Evolutionary conservation across 2,888 invertebrate species (phyloP), one percentile per base, ranked within the genome.

Genomic region (Agonum fuliginosum): DNA sequence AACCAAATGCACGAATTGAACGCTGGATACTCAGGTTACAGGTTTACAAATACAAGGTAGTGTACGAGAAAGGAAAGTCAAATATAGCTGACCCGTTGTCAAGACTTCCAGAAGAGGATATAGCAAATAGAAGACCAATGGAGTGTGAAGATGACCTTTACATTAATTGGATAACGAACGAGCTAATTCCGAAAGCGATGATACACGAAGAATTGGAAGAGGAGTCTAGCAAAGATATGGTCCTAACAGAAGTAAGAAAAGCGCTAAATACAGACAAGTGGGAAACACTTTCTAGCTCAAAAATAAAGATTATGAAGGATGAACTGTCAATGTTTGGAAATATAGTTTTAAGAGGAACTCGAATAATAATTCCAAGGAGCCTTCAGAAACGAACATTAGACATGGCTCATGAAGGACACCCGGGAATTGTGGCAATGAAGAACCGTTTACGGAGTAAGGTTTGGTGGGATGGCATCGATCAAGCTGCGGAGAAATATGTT

Each of bases 21-120:
- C 69, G 84, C 0, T 84, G 84, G 85, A 79, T 85, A 2, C 22
- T 84, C 12, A 86, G 2, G 80, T 86, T 84, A 82, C 80, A 81
- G 0, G 81, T 81, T 3, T 83, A 81, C 77, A 48, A 83, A 1
- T 70, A 84, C 2, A 84, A 85, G 67, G 80, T 84, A 2, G 19
- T 80, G 4, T 85, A 84, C 34, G 22, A 62, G 3, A 81, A 82
- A 0, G 83, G 83, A 0, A 83, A 82, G 72, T 62, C 71, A 27
- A 83, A 84, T 69, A 84, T 84, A 37, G 83, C 82, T 1, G 83
- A 83, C 70, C 80, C 83, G 12, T 78, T 83, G 3, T 83, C 84
- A 8, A 77, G 82, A 37, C 77, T 72, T 24, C 12, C 6, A 46
- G 48, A 12, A 19, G 5, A 2, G 8, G 20, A 65, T 10, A 30